Percentiles rank a stretch among this genome's conserved stretches.
phyloP scores from a whole-genome alignment of 2,113 vertebrate genomes.

The Indri indri region DNA sequence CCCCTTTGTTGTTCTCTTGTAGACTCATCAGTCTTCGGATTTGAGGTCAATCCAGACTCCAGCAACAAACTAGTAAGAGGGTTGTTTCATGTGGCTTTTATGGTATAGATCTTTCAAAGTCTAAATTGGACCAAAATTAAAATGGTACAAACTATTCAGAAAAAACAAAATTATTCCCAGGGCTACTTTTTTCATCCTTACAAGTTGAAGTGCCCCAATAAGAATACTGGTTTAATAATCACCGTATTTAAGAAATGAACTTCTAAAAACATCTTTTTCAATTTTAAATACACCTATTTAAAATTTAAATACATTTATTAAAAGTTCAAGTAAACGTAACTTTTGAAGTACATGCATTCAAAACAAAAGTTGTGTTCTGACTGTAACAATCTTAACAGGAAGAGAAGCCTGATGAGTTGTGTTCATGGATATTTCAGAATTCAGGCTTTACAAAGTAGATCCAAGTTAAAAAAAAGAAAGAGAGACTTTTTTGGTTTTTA shows the following conservation, averaged over 20 bases:
- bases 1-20: neutral
- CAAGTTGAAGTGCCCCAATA: neutral
- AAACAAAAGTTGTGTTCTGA: neutral
- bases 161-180: neutral
- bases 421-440: neutral
- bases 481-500: neutral
- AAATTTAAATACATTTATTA: neutral
- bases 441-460: neutral
- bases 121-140: neutral
- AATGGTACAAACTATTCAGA: neutral
- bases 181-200: neutral
- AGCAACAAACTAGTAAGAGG: neutral
- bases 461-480: neutral
- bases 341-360: neutral
- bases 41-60: neutral
- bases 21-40: neutral
- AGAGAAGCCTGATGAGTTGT: neutral
- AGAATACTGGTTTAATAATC: neutral
- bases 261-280: neutral
- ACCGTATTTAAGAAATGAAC: neutral
- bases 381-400: neutral
- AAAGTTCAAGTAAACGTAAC: neutral
- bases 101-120: neutral
- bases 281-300: conserved; percentile 9
- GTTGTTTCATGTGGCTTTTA: neutral